Evolutionary conservation across 2,113 vertebrate genomes (phyloP), one percentile per base, ranked within the genome.

Genomic region (Egretta garzetta): DNA sequence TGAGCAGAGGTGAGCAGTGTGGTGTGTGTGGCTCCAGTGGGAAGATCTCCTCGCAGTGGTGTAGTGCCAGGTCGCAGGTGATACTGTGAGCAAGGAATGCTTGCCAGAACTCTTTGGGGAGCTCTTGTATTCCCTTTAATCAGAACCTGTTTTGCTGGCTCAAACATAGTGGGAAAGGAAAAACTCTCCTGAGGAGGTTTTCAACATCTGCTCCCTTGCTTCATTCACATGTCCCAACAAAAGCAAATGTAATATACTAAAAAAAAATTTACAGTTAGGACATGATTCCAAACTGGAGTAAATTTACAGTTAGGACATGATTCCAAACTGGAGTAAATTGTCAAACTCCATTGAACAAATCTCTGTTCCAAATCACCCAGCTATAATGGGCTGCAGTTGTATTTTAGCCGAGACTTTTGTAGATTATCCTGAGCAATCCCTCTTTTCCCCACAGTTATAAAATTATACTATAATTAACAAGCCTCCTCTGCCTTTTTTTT

Each of bases 121-220:
- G 26, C 39, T 87, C 70, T 55, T 85, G 35, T 19, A 32, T 64
- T 81, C 39, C 18, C 32, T 81, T 70, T 68, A 64, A 88, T 85
- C 55, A 67, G 76, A 92, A 97, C 53, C 60, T 2, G 32, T 93
- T 94, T 89, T 87, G 39, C 95, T 93, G 84, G 73, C 73, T 94
- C 77, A 83, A 63, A 49, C 13, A 26, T 3, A 68, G 49, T 24
- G 58, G 45, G 70, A 90, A 89, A 75, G 68, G 60, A 68, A 84
- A 39, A 87, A 56, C 35, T 89, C 72, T 92, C 68, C 59, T 55
- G 64, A 93, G 86, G 75, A 88, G 90, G 39, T 86, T 92, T 95
- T 68, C 83, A 89, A 77, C 88, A 93, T 89, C 94, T 89, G 88
- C 76, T 96, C 55, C 49, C 56, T 87, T 88, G 84, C 41, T 90